These are phyloP conservation scores for Teleogryllus occipitalis DNA, from an alignment of 1,140 invertebrate species.

Conservation along the genomic window DNA sequence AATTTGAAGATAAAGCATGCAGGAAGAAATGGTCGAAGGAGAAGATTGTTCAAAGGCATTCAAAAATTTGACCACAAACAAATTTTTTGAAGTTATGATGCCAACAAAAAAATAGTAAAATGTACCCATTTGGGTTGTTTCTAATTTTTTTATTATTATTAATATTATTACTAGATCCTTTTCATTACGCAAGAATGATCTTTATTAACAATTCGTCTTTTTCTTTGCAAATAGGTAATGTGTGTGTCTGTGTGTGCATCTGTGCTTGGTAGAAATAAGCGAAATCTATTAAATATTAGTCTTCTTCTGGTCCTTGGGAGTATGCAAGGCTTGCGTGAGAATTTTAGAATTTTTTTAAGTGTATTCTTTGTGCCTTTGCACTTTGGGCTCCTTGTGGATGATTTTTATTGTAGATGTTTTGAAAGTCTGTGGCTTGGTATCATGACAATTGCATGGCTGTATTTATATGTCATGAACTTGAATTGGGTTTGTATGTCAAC, in stretches of 20 bases:
- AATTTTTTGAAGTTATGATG: not conserved
- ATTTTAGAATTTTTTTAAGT: not conserved
- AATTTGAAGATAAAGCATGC: not conserved
- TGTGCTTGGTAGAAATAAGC: not conserved
- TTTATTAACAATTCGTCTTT: slow-evolving; percentile 2
- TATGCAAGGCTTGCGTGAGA: not conserved
- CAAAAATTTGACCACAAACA: slow-evolving; percentile 5
- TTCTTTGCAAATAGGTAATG: not conserved
- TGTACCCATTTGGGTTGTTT: not conserved
- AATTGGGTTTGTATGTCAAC: not conserved
- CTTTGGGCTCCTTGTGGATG: not conserved
- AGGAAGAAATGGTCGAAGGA: no score
- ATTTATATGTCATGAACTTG: not conserved
- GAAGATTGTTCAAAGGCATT: not conserved
- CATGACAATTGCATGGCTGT: not conserved
- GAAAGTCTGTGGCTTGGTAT: not conserved
- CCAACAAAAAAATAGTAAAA: slow-evolving; percentile 6
- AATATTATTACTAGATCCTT: not conserved
- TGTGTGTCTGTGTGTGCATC: not conserved
- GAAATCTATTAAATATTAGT: not conserved
- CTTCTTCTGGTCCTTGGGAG: no score
- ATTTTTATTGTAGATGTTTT: not conserved
- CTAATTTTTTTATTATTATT: not conserved
- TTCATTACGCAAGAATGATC: not conserved
- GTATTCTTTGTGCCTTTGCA: not conserved